A percentile compares a stretch with the other conserved stretches of the same genome.
These are phyloP conservation scores for Synodontis membranacea DNA, from an alignment of 2,113 vertebrate species.

Conservation along the genomic window DNA sequence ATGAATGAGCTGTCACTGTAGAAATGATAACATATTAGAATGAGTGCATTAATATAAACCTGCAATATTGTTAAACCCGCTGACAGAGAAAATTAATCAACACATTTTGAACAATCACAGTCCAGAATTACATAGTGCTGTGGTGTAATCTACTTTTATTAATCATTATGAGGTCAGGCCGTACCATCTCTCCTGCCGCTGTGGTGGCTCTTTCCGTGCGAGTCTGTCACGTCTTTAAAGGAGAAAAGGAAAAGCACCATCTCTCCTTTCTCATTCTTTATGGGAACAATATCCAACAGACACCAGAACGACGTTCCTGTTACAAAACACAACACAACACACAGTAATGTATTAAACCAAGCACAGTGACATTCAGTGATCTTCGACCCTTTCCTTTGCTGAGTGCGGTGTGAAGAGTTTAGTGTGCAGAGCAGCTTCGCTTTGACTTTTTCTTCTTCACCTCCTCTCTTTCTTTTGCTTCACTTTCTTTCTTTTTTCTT, in stretches of 20 bases:
- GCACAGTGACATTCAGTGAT: background rate
- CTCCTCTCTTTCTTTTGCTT: too few species aligned
- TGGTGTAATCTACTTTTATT: background rate
- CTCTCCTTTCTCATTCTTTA: conserved; percentile 96
- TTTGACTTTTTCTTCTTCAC: too few species aligned
- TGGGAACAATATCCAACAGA: conserved; percentile 91
- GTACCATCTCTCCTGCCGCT: conserved; percentile 78
- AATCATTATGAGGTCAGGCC: background rate
- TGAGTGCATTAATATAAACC: background rate
- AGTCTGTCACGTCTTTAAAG: conserved; percentile 94
- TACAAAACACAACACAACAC: background rate
- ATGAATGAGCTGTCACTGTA: background rate
- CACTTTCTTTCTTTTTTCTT: background rate
- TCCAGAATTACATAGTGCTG: background rate
- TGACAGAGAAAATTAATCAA: background rate
- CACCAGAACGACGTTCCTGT: conserved; percentile 90
- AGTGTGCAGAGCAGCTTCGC: too few species aligned
- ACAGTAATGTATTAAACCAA: background rate
- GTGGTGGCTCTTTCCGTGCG: conserved; percentile 67
- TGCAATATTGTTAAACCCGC: background rate
- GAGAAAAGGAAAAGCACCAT: conserved; percentile 97
- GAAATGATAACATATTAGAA: background rate
- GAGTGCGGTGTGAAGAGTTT: background rate
- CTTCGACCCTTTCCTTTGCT: background rate
- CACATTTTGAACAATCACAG: background rate